Base-by-base conservation (phyloP, 2,888 invertebrate genomes). In the Heliconius hortense region DNA sequence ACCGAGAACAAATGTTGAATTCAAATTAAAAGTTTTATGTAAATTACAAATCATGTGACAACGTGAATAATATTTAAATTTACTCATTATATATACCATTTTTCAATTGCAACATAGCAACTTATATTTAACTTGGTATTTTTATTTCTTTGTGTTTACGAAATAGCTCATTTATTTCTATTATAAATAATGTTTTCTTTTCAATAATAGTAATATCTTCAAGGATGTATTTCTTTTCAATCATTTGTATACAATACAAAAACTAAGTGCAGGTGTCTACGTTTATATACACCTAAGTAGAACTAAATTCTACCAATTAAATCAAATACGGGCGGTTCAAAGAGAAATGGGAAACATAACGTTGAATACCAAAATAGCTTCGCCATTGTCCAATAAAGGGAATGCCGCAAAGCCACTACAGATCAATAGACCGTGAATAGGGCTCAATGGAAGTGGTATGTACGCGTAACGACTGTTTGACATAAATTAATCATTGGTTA, bases 361-460 rank as follows among this genome's bases (percentile, higher is more conserved):
- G 64, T 56, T 64, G 64, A 75, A 64, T 71, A 53, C 70, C 75
- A 70, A 75, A 75, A 75, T 75, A 75, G 70, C 64, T 64, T 71
- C 70, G 71, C 64, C 59, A 75, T 74, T 70, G 69, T 74, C 64
- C 74, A 64, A 70, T 75, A 71, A 70, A 75, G 70, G 75, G 74
- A 74, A 75, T 75, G 59, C 70, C 75, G 64, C 75, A 75, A 74
- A 75, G 71, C 64, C 59, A 56, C 39, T 64, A 71, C 53, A 75
- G 71, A 74, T 74, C 71, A 71, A 71, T 75, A 75, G 74, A n/a
- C 43, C 28, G 35, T 63, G 63, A 64, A 59, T 28, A 63, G 68
- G 24, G 35, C 48, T 24, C 48, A n/a, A 62, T 24, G 13, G 62
- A 74, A 69, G 26, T 74, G 74, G 62, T 48, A 74, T 35, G 62